A percentile compares a stretch with the other conserved stretches of the same genome.
phyloP scores from a whole-genome alignment of 35 echinoderm and acorn worm species.

The Stichopus chloronotus region DNA sequence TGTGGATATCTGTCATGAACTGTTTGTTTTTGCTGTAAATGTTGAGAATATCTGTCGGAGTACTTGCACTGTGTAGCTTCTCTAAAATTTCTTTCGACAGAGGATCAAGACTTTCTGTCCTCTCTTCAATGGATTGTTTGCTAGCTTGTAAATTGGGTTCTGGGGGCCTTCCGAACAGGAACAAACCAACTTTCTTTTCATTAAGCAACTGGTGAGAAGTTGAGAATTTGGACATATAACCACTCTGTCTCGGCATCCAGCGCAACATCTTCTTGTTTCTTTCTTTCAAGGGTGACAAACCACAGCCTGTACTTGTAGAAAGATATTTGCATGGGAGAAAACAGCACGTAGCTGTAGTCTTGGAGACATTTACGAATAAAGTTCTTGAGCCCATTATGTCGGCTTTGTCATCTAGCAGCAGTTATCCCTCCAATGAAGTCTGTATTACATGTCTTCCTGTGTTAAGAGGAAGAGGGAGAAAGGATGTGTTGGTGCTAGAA shows the following conservation, averaged over 20 bases:
- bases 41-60: constrained; percentile 35
- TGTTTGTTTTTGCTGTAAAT: constrained; percentile 34
- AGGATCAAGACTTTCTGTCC: constrained; percentile 10
- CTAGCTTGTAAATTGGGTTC: constrained; percentile 17
- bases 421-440: neutral
- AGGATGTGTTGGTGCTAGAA: too few species aligned
- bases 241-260: neutral
- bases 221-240: neutral
- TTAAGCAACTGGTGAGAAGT: neutral
- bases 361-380: neutral
- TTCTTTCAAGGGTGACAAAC: neutral
- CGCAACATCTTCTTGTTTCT: neutral
- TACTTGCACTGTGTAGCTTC: neutral
- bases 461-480: too few species aligned
- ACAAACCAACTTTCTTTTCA: constrained; percentile 36
- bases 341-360: neutral
- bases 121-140: constrained; percentile 18
- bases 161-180: constrained; percentile 30
- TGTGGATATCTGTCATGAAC: constrained; percentile 60
- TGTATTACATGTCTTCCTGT: neutral
- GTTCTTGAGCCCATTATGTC: neutral
- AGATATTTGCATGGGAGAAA: neutral
- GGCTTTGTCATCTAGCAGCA: neutral
- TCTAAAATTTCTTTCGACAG: constrained; percentile 16
- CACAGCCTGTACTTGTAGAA: neutral